phyloP scores from a whole-genome alignment of 2,888 invertebrate species.

The Chymomyza caudatula region DNA sequence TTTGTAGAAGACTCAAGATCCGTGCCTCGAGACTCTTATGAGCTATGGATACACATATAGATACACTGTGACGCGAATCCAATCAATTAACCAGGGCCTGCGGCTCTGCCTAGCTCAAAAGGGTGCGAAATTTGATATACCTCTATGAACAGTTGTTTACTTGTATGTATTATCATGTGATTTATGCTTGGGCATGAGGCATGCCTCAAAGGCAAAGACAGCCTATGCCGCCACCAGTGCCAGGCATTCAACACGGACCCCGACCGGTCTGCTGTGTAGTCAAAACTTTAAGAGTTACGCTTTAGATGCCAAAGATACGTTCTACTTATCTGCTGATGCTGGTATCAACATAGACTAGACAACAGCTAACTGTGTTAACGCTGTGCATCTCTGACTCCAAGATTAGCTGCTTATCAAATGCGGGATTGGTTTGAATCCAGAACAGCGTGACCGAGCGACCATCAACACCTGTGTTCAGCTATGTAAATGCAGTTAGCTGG shows the following conservation, averaged over 20 bases:
- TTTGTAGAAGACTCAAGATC: constrained; percentile 5
- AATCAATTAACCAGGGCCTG: constrained; percentile 52
- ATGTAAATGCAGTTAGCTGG: neutral
- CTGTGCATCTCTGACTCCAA: neutral
- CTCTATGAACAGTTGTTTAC: constrained; percentile 34
- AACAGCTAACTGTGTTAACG: constrained; percentile 3
- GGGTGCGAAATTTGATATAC: constrained; percentile 62
- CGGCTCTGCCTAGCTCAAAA: constrained; percentile 42
- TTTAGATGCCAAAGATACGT: neutral
- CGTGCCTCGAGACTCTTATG: neutral
- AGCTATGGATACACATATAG: neutral
- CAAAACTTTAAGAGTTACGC: neutral
- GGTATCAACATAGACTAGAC: neutral
- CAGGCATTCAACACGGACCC: neutral
- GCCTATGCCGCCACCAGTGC: neutral
- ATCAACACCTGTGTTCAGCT: constrained; percentile 3
- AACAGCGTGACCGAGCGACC: neutral
- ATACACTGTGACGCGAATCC: constrained; percentile 41
- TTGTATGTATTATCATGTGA: neutral
- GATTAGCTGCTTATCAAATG: constrained; percentile 15
- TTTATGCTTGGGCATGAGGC: neutral
- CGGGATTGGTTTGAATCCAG: neutral
- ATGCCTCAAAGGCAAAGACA: neutral
- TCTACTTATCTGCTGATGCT: neutral
- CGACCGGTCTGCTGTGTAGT: neutral